These are phyloP conservation scores for Teleiodes luculella DNA, from an alignment of 2,888 invertebrate genomes.

Conservation along the genomic window DNA sequence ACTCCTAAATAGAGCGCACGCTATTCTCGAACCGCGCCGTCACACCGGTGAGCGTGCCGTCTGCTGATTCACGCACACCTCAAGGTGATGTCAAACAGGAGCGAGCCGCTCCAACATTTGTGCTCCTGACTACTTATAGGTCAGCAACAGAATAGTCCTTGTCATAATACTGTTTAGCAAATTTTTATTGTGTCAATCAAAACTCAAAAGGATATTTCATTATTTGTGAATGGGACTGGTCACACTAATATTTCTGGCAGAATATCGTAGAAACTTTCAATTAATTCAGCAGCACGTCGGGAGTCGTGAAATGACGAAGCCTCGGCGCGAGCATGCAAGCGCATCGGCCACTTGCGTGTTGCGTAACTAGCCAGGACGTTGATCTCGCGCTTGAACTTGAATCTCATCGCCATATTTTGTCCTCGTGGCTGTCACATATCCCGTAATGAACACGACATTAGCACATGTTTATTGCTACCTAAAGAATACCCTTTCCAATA, in stretches of 20 bases:
- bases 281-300: conserved; percentile 35
- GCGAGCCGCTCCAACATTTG: conserved; percentile 7
- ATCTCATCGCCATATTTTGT: conserved; percentile 16
- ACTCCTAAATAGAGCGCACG: conserved; percentile 72
- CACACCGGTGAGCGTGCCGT: conserved; percentile 69
- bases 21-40: conserved; percentile 72
- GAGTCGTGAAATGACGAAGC: conserved; percentile 26
- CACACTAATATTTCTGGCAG: not conserved
- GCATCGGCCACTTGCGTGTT: conserved; percentile 45
- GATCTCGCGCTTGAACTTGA: conserved; percentile 69
- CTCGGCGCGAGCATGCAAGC: conserved; percentile 37
- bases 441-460: not conserved
- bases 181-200: too few relatives aligned
- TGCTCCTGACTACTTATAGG: not conserved
- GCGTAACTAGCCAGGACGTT: conserved; percentile 59
- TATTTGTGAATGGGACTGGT: too few relatives aligned
- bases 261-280: conserved; percentile 19
- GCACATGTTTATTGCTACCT: conserved; percentile 1
- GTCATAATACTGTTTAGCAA: too few relatives aligned
- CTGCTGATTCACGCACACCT: conserved; percentile 73
- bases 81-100: conserved; percentile 60
- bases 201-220: too few relatives aligned
- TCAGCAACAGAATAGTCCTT: too few relatives aligned
- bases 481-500: not conserved
- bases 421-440: not conserved